Percentiles rank a stretch among this genome's conserved stretches.
phyloP scores from a whole-genome alignment of 37 sponge, comb jelly and placozoan species.

The Corticium candelabrum region DNA sequence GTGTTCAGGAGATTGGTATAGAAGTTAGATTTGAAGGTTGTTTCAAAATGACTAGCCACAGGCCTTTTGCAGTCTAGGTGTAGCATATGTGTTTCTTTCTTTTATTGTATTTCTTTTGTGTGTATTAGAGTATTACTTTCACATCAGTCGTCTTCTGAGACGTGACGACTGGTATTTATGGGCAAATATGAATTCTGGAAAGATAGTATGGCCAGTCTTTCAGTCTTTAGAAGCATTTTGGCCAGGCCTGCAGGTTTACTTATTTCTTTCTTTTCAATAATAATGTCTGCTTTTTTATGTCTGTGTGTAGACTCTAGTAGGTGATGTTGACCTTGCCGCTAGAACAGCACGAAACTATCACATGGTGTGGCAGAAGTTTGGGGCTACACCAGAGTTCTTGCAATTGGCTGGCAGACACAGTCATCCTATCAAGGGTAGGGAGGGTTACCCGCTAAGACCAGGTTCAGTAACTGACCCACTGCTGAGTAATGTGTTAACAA shows the following conservation, averaged over 20 bases:
- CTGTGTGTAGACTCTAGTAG: conserved; percentile 33
- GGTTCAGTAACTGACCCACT: too few species aligned
- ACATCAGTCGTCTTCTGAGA: background rate
- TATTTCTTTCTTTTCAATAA: background rate
- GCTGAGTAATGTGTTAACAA: too few species aligned
- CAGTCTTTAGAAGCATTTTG: conserved; percentile 40
- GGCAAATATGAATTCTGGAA: conserved; percentile 37
- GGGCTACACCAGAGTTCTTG: conserved; percentile 46
- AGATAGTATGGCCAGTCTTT: conserved; percentile 12
- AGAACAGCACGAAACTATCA: conserved; percentile 37
- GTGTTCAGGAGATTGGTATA: too few species aligned
- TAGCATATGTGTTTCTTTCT: too few species aligned
- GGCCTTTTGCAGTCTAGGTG: too few species aligned
- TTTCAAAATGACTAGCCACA: too few species aligned
- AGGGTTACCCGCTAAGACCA: conserved; percentile 44
- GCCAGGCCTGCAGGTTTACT: conserved; percentile 47
- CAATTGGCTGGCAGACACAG: conserved; percentile 18
- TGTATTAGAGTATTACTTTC: background rate
- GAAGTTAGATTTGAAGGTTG: too few species aligned
- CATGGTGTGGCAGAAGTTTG: conserved; percentile 40
- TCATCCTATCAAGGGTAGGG: background rate
- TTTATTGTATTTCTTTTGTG: too few species aligned
- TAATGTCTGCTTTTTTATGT: background rate
- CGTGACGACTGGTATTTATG: conserved; percentile 47
- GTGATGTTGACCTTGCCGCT: conserved; percentile 37